Percentiles rank a stretch among this genome's conserved stretches.
Evolutionary conservation across 2,888 invertebrate genomes (phyloP).

Genomic region (Hesperia comma): DNA sequence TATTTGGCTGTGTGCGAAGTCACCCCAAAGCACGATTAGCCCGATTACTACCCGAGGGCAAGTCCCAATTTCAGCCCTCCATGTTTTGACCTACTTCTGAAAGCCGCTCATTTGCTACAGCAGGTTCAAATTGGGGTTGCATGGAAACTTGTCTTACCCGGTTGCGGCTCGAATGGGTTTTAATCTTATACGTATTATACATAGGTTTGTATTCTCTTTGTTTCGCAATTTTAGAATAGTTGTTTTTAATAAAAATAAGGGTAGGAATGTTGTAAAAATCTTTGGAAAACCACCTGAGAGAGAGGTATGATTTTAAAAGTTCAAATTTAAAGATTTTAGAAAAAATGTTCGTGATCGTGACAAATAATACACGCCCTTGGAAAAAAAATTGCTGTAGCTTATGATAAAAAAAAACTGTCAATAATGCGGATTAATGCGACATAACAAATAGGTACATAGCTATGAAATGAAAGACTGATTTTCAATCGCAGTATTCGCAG

Average conservation of each 20-base stretch:
- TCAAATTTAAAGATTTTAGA: no score
- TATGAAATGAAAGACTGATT: no score
- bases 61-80: constrained; percentile 78
- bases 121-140: constrained; percentile 77
- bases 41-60: constrained; percentile 62
- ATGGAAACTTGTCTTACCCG: constrained; percentile 71
- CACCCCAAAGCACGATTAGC: constrained; percentile 43
- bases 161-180: constrained; percentile 48
- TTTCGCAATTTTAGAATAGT: constrained; percentile 9
- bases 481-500: no score
- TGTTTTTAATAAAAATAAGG: neutral
- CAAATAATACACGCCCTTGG: no score
- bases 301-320: no score
- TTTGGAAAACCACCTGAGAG: no score
- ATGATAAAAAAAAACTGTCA: no score
- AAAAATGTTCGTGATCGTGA: no score
- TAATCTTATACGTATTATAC: constrained; percentile 20
- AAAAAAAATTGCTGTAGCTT: no score
- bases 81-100: constrained; percentile 76
- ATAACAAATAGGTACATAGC: no score
- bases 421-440: no score
- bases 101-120: constrained; percentile 73
- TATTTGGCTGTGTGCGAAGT: constrained; percentile 39
- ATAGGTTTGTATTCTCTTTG: constrained; percentile 4
- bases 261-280: no score